phyloP scores from a whole-genome alignment of 2,797 vertebrate genomes.

The Catamblyrhynchus diadema region DNA sequence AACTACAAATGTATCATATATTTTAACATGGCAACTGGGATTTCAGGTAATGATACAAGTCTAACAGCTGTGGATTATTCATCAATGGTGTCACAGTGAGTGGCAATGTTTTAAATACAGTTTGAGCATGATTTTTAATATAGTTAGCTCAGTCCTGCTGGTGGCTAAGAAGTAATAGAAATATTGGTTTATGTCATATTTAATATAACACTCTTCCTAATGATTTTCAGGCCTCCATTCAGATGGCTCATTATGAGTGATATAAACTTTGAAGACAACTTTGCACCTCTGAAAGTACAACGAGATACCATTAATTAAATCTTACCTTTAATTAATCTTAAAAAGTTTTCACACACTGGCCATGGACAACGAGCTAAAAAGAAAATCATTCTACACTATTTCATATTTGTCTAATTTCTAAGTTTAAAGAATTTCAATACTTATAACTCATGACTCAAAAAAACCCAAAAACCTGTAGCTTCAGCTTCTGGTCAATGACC shows the following conservation, averaged over 20 bases:
- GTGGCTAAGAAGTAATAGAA: background rate
- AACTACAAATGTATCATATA: background rate
- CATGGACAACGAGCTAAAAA: background rate
- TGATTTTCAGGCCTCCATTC: background rate
- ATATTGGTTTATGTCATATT: background rate
- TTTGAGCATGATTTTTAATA: background rate
- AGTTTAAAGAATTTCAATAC: background rate
- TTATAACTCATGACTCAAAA: background rate
- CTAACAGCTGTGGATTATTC: background rate
- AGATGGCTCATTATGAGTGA: background rate
- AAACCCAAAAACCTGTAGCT: background rate
- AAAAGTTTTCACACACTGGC: background rate
- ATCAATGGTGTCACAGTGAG: background rate
- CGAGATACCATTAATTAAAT: background rate
- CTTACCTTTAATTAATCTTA: background rate
- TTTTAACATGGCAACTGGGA: background rate
- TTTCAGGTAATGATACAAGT: background rate
- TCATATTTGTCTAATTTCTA: background rate
- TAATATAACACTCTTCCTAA: background rate
- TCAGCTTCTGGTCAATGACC: background rate
- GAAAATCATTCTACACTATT: background rate
- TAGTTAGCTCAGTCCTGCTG: background rate
- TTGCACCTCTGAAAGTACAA: background rate
- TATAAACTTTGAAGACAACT: background rate
- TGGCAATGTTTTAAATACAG: background rate